Conservation (phyloP, 2,888 invertebrate genomes). For the Aspidiotus destructor region DNA sequence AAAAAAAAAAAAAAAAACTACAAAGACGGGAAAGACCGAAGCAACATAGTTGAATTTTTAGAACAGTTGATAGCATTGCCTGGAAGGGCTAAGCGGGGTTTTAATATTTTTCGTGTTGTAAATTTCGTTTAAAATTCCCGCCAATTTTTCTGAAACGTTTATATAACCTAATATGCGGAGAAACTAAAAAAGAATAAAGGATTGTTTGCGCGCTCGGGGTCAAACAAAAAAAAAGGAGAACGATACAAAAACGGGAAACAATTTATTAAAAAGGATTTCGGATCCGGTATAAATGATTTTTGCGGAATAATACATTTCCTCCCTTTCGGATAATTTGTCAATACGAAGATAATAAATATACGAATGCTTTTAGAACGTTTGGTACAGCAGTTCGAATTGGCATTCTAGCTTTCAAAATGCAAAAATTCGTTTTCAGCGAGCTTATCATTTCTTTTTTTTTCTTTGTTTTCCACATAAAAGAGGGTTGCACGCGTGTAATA, state of each 20-base stretch:
- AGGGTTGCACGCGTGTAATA: background rate
- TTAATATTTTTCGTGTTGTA: background rate
- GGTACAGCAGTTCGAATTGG: background rate
- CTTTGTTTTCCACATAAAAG: background rate
- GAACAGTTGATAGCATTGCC: background rate
- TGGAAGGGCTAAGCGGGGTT: background rate
- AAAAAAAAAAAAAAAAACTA: no score
- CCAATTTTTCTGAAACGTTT: background rate
- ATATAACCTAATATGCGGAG: background rate
- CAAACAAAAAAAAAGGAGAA: background rate
- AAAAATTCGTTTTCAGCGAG: background rate
- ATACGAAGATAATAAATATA: background rate
- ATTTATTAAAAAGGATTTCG: conserved; percentile 1
- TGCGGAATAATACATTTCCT: background rate
- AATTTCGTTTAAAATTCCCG: background rate
- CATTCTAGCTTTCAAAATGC: background rate
- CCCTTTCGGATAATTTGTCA: conserved; percentile 2
- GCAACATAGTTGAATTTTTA: background rate
- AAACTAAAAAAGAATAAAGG: no score
- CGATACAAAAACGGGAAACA: background rate
- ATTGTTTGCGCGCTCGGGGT: no score
- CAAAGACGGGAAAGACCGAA: background rate
- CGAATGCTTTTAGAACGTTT: background rate
- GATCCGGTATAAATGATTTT: background rate
- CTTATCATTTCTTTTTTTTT: background rate